A percentile compares a stretch with the other conserved stretches of the same genome.
phyloP scores from a whole-genome alignment of 2,797 vertebrate species.

The Rachycentron canadum region DNA sequence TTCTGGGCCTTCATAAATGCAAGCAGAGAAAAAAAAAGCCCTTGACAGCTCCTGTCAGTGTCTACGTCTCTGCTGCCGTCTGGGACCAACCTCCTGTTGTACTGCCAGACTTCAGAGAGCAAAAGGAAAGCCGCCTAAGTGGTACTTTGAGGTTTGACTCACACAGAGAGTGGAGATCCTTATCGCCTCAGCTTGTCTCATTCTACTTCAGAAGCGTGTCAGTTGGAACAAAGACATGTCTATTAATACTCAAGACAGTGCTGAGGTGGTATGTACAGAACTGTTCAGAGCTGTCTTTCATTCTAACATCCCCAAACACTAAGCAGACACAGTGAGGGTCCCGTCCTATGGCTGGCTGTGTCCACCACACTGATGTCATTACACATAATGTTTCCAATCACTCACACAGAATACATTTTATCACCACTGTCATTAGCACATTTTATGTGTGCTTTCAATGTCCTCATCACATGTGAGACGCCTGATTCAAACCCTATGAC shows the following conservation, averaged over 20 bases:
- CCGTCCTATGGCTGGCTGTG: conserved; percentile 25
- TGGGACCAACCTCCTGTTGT: conserved; percentile 55
- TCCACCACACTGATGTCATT: conserved; percentile 59
- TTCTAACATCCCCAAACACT: conserved; percentile 62
- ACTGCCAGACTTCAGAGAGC: conserved; percentile 70
- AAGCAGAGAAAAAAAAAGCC: conserved; percentile 20
- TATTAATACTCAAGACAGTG: conserved; percentile 76
- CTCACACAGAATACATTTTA: conserved; percentile 58
- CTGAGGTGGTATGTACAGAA: conserved; percentile 67
- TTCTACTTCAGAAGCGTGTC: conserved; percentile 78
- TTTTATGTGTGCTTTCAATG: conserved; percentile 51
- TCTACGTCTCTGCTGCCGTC: conserved; percentile 61
- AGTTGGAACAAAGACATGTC: conserved; percentile 80
- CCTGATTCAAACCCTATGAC: conserved; percentile 47
- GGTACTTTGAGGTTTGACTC: conserved; percentile 82
- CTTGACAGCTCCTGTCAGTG: conserved; percentile 74
- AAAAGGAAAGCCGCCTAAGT: conserved; percentile 74
- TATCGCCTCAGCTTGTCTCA: conserved; percentile 76
- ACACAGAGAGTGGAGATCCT: conserved; percentile 77
- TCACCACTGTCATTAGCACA: conserved; percentile 61
- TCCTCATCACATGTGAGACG: conserved; percentile 58
- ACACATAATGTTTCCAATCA: conserved; percentile 54
- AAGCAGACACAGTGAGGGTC: conserved; percentile 33
- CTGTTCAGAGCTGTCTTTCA: conserved; percentile 63
- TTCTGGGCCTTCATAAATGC: conserved; percentile 53